Base-by-base conservation (phyloP, 1,140 invertebrate species). In the Panagrolaimus sp. region DNA sequence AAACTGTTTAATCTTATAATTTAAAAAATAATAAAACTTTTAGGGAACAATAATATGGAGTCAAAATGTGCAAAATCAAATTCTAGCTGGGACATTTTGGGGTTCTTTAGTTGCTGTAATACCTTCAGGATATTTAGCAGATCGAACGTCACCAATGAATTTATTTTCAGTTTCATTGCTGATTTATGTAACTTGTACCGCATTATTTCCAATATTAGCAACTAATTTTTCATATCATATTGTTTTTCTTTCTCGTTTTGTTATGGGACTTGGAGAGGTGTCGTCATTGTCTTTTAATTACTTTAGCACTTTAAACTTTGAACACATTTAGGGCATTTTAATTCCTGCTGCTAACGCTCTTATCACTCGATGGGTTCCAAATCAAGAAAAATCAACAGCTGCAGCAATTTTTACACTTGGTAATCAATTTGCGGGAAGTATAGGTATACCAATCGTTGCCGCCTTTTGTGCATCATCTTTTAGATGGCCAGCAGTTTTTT, bases 391-490 rank as follows among this genome's bases (percentile, higher is more conserved):
- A 20, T 16, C 16, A 42, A 63, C 38, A 1, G 62, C 62, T 42
- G 62, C 62, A 42, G 27, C 62, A 13, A 63, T 63, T 11, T 43
- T 63, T 63, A 63, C 62, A 1, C 16, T 27, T 16, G 62, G 62
- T 13, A 63, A 63, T 63, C 62, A 63, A 38, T 42, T 63, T 63
- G 62, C 62, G 8, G 62, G 62, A 43, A 27, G n/a, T 43, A n/a
- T 63, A 11, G 62, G 62, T 13, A 42, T 43, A 9, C 27, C 62
- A n/a, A 43, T 43, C 20, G 27, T 27, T 3, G 62, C 62, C 5
- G 27, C 27, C 9, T 63, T 63, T 43, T 63, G 62, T 43, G 42
- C 27, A 27, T 42, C 27, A 9, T 63, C 62, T 38, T 42, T 42
- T 43, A 9, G 62, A 63, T 63, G 62, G 62, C 62, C 62, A 13